Conservation (phyloP, 1,140 invertebrate genomes). For the Vanessa atalanta region DNA sequence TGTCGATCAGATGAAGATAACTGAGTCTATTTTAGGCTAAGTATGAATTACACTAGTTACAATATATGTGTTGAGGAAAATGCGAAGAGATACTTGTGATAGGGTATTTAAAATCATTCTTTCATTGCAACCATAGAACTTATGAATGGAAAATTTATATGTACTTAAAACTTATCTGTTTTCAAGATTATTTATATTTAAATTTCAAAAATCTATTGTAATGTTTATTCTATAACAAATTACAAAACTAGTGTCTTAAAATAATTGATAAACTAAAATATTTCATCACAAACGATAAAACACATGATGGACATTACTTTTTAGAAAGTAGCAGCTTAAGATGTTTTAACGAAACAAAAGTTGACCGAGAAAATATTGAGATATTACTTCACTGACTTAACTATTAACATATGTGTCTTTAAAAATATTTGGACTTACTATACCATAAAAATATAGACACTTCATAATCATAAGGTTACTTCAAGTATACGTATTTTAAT, state of each 20-base stretch:
- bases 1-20: slow-evolving; percentile 41
- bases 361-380: no score
- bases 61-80: slow-evolving; percentile 15
- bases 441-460: no score
- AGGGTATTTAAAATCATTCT: slow-evolving; percentile 1
- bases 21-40: slow-evolving; percentile 50
- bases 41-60: slow-evolving; percentile 51
- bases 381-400: no score
- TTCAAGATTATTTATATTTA: neutral
- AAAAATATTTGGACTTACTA: no score
- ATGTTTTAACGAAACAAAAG: no score
- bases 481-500: no score
- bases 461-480: no score
- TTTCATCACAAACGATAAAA: no score
- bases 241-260: neutral
- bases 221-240: neutral
- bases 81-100: neutral
- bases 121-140: slow-evolving; percentile 1
- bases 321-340: no score
- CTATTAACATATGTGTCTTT: no score
- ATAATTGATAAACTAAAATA: no score
- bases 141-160: slow-evolving; percentile 9
- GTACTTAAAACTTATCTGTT: neutral
- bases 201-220: neutral
- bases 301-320: no score